Evolutionary conservation across 2,888 invertebrate species (phyloP), one percentile per base, ranked within the genome.

Genomic region (Ormia ochracea): DNA sequence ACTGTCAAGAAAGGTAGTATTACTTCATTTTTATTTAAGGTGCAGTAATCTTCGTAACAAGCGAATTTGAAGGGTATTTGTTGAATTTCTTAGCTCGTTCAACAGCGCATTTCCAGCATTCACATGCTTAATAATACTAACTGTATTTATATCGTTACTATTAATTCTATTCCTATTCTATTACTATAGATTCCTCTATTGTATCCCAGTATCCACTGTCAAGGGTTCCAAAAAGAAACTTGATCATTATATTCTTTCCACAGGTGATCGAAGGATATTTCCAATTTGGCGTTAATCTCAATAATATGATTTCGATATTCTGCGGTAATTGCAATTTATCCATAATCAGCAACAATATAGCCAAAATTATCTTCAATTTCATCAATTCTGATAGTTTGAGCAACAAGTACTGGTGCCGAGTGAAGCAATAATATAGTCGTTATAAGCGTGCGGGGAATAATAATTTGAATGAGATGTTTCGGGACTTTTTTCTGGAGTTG

Each of bases 1-100:
- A 14, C 41, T 52, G 2, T 68, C 31, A 48, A 58, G 58, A 48
- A 69, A 48, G 17, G 56, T n/a, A n/a, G n/a, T n/a, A n/a, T n/a
- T n/a, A n/a, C n/a, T n/a, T n/a, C n/a, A n/a, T n/a, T n/a, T n/a
- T n/a, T n/a, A n/a, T n/a, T n/a, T n/a, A 38, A 10, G 56, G 19
- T 17, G 68, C 26, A 6, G 45, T 68, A 33, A 56, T 56, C 17
- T 69, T 69, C n/a, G 14, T 45, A 33, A 56, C 45, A 58, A 56
- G 36, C n/a, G 45, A n/a, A 31, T 58, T 56, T 56, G 52, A 36
- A 52, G 17, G 50, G 26, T 12, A 52, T 66, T 66, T 26, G 52
- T 66, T 38, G 66, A 41, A 31, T 63, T 59, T 19, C 3, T 61
- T 19, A 65, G 23, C 50, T 65, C 58, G 36, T 48, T 58, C 36